phyloP scores from a whole-genome alignment of 2,113 vertebrate species.

The Eurypyga helias region DNA sequence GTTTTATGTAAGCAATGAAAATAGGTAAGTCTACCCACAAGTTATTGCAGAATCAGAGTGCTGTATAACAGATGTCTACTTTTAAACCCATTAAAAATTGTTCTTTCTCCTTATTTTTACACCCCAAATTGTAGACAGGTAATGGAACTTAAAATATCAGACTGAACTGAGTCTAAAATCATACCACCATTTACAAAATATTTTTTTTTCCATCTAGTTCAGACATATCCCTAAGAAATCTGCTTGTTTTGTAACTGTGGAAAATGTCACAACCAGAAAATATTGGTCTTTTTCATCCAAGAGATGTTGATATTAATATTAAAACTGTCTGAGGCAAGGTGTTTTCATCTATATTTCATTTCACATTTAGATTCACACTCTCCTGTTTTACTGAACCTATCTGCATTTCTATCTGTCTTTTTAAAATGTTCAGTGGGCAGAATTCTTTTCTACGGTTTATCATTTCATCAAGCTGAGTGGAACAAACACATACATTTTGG shows the following conservation, averaged over 20 bases:
- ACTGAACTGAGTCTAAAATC: neutral
- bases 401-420: constrained; percentile 17
- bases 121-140: neutral
- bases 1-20: constrained; percentile 36
- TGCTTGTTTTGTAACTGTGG: neutral
- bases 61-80: neutral
- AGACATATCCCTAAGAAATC: neutral
- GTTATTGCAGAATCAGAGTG: neutral
- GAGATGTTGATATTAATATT: constrained; percentile 53
- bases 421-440: neutral
- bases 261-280: constrained; percentile 48
- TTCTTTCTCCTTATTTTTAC: neutral
- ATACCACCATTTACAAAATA: neutral
- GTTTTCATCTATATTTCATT: constrained; percentile 62
- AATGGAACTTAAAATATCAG: neutral
- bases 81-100: neutral
- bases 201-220: neutral
- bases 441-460: constrained; percentile 27
- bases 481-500: constrained; percentile 12
- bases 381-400: constrained; percentile 32
- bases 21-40: neutral
- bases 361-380: constrained; percentile 35
- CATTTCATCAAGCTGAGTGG: constrained; percentile 5
- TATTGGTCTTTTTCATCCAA: constrained; percentile 18
- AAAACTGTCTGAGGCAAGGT: constrained; percentile 27